Base-by-base conservation (phyloP, 2,797 vertebrate genomes). In the Perodicticus potto region DNA sequence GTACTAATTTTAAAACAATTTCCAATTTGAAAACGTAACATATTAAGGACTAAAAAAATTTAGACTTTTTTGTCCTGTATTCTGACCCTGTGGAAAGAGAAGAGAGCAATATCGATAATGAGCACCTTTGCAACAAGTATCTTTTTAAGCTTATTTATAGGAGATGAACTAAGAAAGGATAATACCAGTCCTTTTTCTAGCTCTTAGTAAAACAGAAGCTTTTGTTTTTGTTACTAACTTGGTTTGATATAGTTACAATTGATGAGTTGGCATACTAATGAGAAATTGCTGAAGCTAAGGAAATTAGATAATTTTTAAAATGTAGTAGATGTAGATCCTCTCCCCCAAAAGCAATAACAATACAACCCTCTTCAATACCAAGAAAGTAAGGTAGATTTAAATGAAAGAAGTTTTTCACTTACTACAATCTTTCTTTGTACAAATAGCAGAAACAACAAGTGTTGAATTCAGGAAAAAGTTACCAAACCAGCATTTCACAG, bases 401-500 rank as follows among this genome's bases (percentile, higher is more conserved):
- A 32, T 86, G 34, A 74, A 89, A 76, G 29, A 87, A 87, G 72
- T 81, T 92, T 17, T 94, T 72, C 19, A 63, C 65, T 76, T 7
- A 17, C 16, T 82, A 13, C n/a, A 90, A 29, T 61, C 88, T 85
- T 89, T 89, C 16, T 85, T 40, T 92, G 23, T 80, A 82, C 19
- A 55, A 45, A 70, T 83, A 86, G 37, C 61, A 93, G 67, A 88
- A 77, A 86, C 32, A 93, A 53, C 27, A 69, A 90, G 76, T 65
- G n/a, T 7, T 69, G 34, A 92, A 29, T 93, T 94, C 63, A 87
- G 43, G 59, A 80, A 78, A 90, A 96, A 80, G 14, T 96, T 89
- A 89, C 14, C 81, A 95, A 97, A 89, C 10, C 11, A 84, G 74
- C 83, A 95, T 91, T 86, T 81, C 61, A 55, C 61, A 89, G 32